These are phyloP conservation scores for Phallusia fumigata DNA, from an alignment of 23 tunicate species.

Conservation along the genomic window DNA sequence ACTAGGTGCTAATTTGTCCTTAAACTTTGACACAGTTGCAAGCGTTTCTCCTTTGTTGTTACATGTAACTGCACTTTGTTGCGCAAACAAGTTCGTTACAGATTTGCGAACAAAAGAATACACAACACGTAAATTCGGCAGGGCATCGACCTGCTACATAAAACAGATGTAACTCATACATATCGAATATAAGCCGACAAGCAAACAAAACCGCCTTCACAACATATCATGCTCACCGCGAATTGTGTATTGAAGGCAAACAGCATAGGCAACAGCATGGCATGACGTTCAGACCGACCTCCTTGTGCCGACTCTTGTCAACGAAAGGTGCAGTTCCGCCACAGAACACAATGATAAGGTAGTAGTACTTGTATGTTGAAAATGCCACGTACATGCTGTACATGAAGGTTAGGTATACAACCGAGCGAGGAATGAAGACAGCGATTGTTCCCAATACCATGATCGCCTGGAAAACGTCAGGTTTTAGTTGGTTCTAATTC, in stretches of 20 bases:
- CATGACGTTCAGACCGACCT: slow-evolving; percentile 42
- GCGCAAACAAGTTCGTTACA: not conserved
- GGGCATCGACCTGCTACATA: not conserved
- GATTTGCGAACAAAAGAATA: not conserved
- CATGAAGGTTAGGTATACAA: slow-evolving; percentile 66
- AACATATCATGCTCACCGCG: slow-evolving; percentile 48
- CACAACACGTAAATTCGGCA: not conserved
- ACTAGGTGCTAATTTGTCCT: too few relatives aligned
- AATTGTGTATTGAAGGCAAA: slow-evolving; percentile 74
- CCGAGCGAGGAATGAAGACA: slow-evolving; percentile 71
- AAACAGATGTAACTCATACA: not conserved
- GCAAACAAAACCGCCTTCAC: too few relatives aligned
- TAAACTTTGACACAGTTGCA: too few relatives aligned
- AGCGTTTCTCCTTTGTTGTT: too few relatives aligned
- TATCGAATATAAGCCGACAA: not conserved
- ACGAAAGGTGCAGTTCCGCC: slow-evolving; percentile 82
- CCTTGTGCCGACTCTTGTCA: slow-evolving; percentile 53
- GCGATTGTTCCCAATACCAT: slow-evolving; percentile 76
- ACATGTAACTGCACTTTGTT: not conserved
- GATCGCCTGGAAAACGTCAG: slow-evolving; percentile 54
- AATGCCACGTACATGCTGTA: slow-evolving; percentile 78
- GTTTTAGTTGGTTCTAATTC: too few relatives aligned
- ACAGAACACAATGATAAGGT: slow-evolving; percentile 76
- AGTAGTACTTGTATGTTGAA: slow-evolving; percentile 82
- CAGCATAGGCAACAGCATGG: slow-evolving; percentile 90